These are phyloP conservation scores for Ambastaia sidthimunki DNA, from an alignment of 2,797 vertebrate species.

Conservation along the genomic window DNA sequence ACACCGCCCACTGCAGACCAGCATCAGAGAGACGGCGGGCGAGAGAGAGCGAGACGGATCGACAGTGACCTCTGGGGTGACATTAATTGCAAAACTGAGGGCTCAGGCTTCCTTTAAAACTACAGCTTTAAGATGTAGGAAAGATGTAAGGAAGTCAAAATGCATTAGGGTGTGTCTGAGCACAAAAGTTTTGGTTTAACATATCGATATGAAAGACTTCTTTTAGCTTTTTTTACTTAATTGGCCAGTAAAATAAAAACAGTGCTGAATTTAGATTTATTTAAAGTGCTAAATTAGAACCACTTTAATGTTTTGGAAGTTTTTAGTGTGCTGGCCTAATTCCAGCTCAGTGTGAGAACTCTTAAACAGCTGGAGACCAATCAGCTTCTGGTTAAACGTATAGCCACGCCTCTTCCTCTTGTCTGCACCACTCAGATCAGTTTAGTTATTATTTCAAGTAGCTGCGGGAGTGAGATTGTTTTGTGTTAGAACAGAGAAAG, in stretches of 20 bases:
- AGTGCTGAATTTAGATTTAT: too few relatives aligned
- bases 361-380: neutral
- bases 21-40: conserved; percentile 42
- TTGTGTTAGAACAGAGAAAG: neutral
- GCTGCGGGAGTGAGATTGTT: neutral
- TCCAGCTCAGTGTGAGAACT: too few relatives aligned
- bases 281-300: too few relatives aligned
- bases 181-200: neutral
- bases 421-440: neutral
- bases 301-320: too few relatives aligned
- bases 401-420: neutral
- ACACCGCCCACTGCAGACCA: neutral
- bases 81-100: conserved; percentile 33
- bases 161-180: neutral
- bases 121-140: neutral
- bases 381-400: neutral
- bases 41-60: conserved; percentile 55
- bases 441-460: neutral
- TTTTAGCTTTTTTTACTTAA: too few relatives aligned
- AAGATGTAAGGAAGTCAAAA: neutral
- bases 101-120: conserved; percentile 9
- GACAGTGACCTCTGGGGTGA: conserved; percentile 28
- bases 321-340: too few relatives aligned
- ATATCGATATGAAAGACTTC: too few relatives aligned
- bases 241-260: too few relatives aligned